phyloP scores from a whole-genome alignment of 2,888 invertebrate species.

The Chouioia cunea region DNA sequence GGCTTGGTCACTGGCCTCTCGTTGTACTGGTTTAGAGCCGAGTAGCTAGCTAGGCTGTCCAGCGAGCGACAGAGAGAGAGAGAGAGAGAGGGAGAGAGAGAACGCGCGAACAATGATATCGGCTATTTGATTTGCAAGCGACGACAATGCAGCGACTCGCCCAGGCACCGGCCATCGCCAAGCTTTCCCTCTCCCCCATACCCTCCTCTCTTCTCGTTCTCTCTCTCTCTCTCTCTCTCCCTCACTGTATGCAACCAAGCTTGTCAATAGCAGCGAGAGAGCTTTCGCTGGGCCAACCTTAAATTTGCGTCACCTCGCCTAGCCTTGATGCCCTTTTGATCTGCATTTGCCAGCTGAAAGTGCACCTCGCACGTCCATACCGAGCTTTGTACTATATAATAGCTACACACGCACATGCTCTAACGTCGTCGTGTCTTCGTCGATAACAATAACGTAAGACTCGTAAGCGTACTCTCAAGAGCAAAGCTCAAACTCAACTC shows the following conservation, averaged over 20 bases:
- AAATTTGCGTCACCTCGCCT: constrained; percentile 31
- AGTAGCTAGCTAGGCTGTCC: constrained; percentile 48
- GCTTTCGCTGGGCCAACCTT: constrained; percentile 43
- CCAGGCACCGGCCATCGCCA: constrained; percentile 33
- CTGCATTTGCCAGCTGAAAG: constrained; percentile 26
- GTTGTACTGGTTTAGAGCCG: constrained; percentile 53
- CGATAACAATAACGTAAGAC: too few relatives aligned
- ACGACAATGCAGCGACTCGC: constrained; percentile 62
- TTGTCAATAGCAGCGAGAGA: constrained; percentile 54
- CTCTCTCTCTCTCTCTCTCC: constrained; percentile 1
- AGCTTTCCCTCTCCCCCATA: constrained; percentile 8
- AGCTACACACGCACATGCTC: too few relatives aligned
- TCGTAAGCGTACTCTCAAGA: too few relatives aligned
- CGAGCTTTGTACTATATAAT: not conserved
- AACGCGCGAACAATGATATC: constrained; percentile 66
- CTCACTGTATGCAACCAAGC: constrained; percentile 20
- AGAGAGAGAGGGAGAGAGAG: constrained; percentile 40
- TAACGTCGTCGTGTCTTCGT: too few relatives aligned
- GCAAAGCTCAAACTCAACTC: not conserved
- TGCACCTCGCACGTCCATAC: not conserved
- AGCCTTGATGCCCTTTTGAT: constrained; percentile 39
- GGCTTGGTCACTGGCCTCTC: constrained; percentile 27
- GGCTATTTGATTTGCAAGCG: constrained; percentile 68
- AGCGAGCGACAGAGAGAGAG: constrained; percentile 50
- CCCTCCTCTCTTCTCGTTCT: constrained; percentile 3